Conservation (phyloP, 2,797 vertebrate species). For the Loriculus beryllinus region DNA sequence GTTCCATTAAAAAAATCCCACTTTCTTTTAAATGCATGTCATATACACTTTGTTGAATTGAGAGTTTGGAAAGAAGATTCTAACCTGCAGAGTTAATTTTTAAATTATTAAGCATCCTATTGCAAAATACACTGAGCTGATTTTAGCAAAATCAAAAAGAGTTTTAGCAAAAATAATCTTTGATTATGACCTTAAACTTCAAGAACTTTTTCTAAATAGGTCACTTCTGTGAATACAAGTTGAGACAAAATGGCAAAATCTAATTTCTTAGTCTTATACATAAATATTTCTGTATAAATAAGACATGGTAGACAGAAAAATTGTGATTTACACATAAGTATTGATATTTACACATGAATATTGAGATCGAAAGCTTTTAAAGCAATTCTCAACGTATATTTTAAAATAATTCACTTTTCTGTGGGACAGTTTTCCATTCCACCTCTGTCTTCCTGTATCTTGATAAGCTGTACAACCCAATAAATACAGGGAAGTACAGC, state of each 20-base stretch:
- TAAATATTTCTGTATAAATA: background rate
- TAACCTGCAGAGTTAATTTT: background rate
- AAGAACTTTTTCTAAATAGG: background rate
- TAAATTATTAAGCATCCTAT: background rate
- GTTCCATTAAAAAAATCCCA: background rate
- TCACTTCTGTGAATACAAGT: background rate
- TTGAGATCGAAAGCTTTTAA: background rate
- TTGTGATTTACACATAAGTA: background rate
- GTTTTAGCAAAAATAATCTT: background rate
- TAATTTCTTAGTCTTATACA: background rate
- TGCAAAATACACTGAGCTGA: background rate
- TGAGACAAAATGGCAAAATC: background rate
- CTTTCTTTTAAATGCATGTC: background rate
- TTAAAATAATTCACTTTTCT: background rate
- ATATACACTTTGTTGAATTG: background rate
- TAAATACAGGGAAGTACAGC: background rate
- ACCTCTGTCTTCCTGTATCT: background rate
- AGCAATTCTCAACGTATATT: background rate
- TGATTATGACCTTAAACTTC: background rate
- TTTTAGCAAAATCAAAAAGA: background rate
- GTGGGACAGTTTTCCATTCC: background rate
- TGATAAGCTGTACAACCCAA: background rate
- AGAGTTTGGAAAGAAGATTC: background rate
- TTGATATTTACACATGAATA: background rate
- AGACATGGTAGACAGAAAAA: background rate